A percentile compares a stretch with the other conserved stretches of the same genome.
phyloP scores from a whole-genome alignment of 1,140 invertebrate species.

The Batillaria attramentaria region DNA sequence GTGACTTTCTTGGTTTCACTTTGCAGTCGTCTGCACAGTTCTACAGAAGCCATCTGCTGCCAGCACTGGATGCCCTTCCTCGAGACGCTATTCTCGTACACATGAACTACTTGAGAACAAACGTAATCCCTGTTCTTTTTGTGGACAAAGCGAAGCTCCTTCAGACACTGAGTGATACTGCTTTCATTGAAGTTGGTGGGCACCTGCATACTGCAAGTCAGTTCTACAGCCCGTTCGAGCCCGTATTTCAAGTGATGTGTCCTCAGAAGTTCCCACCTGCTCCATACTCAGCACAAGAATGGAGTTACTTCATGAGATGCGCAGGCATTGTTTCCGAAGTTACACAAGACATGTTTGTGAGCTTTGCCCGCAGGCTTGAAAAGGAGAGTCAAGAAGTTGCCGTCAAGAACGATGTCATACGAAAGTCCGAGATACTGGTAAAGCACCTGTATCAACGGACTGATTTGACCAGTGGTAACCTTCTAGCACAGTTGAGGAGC shows the following conservation, averaged over 20 bases:
- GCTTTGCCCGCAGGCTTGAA: not conserved
- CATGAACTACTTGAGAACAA: conserved; percentile 13
- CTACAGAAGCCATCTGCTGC: not conserved
- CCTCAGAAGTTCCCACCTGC: not conserved
- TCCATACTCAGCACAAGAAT: not conserved
- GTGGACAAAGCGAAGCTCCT: not conserved
- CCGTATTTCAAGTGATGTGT: conserved; percentile 11
- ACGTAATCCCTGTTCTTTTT: no score
- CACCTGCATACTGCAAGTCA: not conserved
- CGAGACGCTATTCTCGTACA: not conserved
- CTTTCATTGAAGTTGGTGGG: conserved; percentile 14
- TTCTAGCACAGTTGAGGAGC: conserved; percentile 25
- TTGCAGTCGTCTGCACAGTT: not conserved
- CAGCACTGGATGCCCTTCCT: conserved; percentile 5
- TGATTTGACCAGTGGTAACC: not conserved
- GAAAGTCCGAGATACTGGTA: conserved; percentile 2
- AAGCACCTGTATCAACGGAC: not conserved
- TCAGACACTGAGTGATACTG: not conserved
- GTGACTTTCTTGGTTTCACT: not conserved
- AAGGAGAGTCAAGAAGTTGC: not conserved
- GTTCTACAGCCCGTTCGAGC: conserved; percentile 12
- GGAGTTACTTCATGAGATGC: not conserved
- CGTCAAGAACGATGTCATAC: not conserved
- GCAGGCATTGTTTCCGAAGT: conserved; percentile 10
- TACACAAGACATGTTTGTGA: conserved; percentile 3